phyloP scores from a whole-genome alignment of 2,797 vertebrate genomes.

The Centroberyx gerrardi region DNA sequence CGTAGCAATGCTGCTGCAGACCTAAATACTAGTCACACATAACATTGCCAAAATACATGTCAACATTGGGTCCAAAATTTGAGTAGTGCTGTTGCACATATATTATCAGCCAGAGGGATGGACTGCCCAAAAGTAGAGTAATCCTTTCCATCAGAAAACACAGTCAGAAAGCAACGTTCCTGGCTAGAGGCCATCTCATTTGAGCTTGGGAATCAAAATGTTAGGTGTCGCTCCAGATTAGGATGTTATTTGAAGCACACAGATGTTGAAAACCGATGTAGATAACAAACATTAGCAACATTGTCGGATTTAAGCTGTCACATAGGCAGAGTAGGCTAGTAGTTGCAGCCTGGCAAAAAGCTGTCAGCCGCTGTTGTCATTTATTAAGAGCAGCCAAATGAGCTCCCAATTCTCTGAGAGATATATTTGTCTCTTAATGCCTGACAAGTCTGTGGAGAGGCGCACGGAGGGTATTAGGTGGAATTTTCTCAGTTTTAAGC shows the following conservation, averaged over 20 bases:
- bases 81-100: conserved; percentile 38
- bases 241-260: conserved; percentile 34
- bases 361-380: conserved; percentile 16
- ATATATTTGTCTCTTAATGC: conserved; percentile 35
- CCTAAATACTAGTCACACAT: conserved; percentile 45
- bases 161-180: conserved; percentile 48
- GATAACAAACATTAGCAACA: conserved; percentile 12
- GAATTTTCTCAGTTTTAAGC: conserved; percentile 40
- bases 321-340: conserved; percentile 1
- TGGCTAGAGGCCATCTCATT: conserved; percentile 75
- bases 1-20: conserved; percentile 28
- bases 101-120: conserved; percentile 47
- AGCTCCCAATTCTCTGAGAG: conserved; percentile 30
- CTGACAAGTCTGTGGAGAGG: conserved; percentile 20
- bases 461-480: conserved; percentile 9
- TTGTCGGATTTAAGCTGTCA: conserved; percentile 23
- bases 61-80: conserved; percentile 30
- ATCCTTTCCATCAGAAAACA: conserved; percentile 65
- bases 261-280: conserved; percentile 46
- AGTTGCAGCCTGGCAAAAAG: conserved; percentile 12
- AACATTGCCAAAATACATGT: conserved; percentile 51
- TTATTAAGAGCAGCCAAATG: conserved; percentile 40
- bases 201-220: conserved; percentile 49
- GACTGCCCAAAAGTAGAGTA: conserved; percentile 60
- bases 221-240: conserved; percentile 56